These are phyloP conservation scores for Pangasianodon hypophthalmus DNA, from an alignment of 2,113 vertebrate genomes.

Conservation along the genomic window DNA sequence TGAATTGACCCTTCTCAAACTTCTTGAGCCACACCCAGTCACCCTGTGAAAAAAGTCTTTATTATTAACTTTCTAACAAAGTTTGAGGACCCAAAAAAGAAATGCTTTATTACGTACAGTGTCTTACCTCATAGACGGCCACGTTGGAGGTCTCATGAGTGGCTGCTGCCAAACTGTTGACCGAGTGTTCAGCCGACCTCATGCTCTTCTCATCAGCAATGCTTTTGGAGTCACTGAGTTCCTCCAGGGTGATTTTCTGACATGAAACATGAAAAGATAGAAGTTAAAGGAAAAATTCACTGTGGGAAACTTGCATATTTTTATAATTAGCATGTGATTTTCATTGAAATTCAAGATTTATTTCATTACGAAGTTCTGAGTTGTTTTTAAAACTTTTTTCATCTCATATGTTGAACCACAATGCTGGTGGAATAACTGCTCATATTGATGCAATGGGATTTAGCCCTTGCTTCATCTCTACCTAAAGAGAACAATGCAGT, in stretches of 20 bases:
- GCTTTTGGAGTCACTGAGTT: conserved; percentile 77
- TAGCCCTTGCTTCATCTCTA: not conserved
- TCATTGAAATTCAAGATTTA: not conserved
- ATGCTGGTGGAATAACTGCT: not conserved
- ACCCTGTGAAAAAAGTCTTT: conserved; percentile 71
- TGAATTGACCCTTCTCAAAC: conserved; percentile 71
- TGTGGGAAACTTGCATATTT: not conserved
- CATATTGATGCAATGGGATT: not conserved
- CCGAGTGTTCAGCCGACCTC: conserved; percentile 74
- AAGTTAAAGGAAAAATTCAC: not conserved
- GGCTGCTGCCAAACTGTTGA: conserved; percentile 71
- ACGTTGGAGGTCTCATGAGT: conserved; percentile 79
- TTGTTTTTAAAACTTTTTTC: not conserved
- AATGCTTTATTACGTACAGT: not conserved
- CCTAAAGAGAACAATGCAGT: not conserved
- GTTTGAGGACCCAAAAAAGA: not conserved
- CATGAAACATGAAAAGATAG: conserved; percentile 30
- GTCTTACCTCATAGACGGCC: conserved; percentile 81
- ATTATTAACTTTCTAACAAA: not conserved
- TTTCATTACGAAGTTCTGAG: not conserved
- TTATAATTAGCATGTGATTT: not conserved
- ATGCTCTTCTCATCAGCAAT: conserved; percentile 68
- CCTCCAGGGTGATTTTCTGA: conserved; percentile 83
- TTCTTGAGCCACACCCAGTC: conserved; percentile 93
- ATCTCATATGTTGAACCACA: not conserved